phyloP scores from a whole-genome alignment of 2,888 invertebrate species.

The Lasioglossum zephyrum region DNA sequence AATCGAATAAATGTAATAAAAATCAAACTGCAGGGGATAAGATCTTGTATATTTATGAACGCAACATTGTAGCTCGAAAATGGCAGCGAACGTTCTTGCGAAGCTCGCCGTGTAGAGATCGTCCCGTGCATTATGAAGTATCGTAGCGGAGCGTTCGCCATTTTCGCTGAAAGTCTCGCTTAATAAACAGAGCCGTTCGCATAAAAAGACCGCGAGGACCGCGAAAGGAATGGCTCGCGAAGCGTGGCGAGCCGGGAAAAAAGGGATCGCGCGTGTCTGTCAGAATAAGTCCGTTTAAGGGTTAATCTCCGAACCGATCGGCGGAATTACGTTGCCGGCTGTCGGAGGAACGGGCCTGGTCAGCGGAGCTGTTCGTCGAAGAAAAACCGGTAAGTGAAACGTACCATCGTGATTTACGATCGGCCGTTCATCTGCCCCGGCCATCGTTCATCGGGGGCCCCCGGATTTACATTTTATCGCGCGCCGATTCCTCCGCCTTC shows the following conservation, averaged over 20 bases:
- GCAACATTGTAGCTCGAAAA: not conserved
- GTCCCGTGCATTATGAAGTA: not conserved
- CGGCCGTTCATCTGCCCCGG: constrained; percentile 30
- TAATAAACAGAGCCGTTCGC: constrained; percentile 41
- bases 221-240: constrained; percentile 55
- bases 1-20: not conserved
- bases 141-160: not conserved
- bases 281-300: constrained; percentile 61
- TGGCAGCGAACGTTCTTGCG: not conserved
- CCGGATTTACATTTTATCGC: constrained; percentile 54
- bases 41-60: not conserved
- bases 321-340: constrained; percentile 50
- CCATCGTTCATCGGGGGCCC: constrained; percentile 32
- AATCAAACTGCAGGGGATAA: not conserved
- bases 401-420: constrained; percentile 56
- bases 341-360: constrained; percentile 23
- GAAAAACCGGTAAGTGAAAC: constrained; percentile 52
- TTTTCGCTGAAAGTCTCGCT: constrained; percentile 41
- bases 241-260: constrained; percentile 40
- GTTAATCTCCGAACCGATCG: constrained; percentile 55
- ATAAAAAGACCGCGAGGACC: constrained; percentile 33
- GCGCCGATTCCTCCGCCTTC: not conserved
- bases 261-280: constrained; percentile 53
- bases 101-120: not conserved
- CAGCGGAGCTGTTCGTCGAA: not conserved